Evolutionary conservation across 2,888 invertebrate genomes (phyloP).

Genomic region (Bimastos eiseni): DNA sequence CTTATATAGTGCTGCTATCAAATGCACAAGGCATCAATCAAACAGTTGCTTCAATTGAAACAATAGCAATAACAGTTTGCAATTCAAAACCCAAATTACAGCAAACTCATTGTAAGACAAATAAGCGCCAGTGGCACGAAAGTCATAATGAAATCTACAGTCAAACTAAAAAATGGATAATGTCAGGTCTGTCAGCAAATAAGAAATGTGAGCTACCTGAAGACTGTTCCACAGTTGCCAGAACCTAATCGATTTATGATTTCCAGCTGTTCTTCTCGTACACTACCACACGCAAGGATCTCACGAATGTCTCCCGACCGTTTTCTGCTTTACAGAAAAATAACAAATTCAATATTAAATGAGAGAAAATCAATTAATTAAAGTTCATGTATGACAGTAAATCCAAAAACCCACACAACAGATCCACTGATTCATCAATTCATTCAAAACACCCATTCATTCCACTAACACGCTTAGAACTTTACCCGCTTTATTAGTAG

Average conservation of each 20-base stretch:
- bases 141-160: too few relatives aligned
- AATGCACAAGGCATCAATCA: too few relatives aligned
- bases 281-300: constrained; percentile 52
- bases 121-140: too few relatives aligned
- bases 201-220: constrained; percentile 49
- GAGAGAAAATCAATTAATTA: not conserved
- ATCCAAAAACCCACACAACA: not conserved
- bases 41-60: too few relatives aligned
- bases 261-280: constrained; percentile 51
- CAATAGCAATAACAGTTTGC: too few relatives aligned
- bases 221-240: constrained; percentile 59
- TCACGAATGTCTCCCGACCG: constrained; percentile 47
- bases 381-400: too few relatives aligned
- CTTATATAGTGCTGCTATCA: too few relatives aligned
- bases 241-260: constrained; percentile 52
- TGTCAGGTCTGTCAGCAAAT: not conserved
- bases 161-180: too few relatives aligned
- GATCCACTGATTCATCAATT: not conserved
- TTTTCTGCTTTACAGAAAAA: constrained; percentile 36
- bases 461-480: too few relatives aligned
- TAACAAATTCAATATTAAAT: not conserved
- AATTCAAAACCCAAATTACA: too few relatives aligned
- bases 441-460: not conserved
- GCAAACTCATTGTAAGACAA: too few relatives aligned
- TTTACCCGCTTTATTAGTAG: too few relatives aligned